A percentile compares a stretch with the other conserved stretches of the same genome.
phyloP scores from a whole-genome alignment of 2,113 vertebrate species.

The Tragelaphus strepsiceros region DNA sequence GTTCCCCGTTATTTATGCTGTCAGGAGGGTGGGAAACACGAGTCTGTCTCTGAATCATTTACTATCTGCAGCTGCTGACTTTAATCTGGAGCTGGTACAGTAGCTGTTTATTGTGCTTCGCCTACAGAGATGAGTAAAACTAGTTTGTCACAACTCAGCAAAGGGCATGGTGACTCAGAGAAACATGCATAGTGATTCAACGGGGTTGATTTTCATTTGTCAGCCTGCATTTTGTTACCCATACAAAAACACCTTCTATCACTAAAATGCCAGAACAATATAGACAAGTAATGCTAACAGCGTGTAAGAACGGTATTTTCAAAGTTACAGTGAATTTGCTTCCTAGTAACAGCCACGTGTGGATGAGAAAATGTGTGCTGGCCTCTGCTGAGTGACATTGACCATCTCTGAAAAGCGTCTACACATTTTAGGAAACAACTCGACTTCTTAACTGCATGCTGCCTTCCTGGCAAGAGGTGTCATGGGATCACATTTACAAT shows the following conservation, averaged over 20 bases:
- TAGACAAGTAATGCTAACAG: conserved; percentile 57
- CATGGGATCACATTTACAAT: background rate
- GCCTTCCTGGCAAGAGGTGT: background rate
- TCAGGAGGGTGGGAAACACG: conserved; percentile 29
- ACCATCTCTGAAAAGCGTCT: background rate
- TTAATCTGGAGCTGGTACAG: conserved; percentile 61
- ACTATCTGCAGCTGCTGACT: conserved; percentile 53
- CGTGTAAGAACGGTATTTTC: conserved; percentile 39
- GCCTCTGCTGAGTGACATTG: background rate
- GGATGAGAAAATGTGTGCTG: background rate
- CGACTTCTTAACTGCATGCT: background rate
- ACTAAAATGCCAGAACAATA: conserved; percentile 73
- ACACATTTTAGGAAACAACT: background rate
- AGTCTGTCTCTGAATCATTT: conserved; percentile 63
- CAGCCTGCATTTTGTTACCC: conserved; percentile 41
- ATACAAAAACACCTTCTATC: conserved; percentile 63
- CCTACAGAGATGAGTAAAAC: conserved; percentile 63
- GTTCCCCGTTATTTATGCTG: conserved; percentile 51
- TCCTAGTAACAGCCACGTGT: conserved; percentile 19
- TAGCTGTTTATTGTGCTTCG: conserved; percentile 63
- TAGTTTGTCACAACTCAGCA: conserved; percentile 43
- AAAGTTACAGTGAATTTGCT: conserved; percentile 60
- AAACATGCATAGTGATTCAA: conserved; percentile 61
- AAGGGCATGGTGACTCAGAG: conserved; percentile 73
- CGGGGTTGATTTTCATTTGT: conserved; percentile 63